phyloP scores from a whole-genome alignment of 2,888 invertebrate genomes.

The Junonia oenone region DNA sequence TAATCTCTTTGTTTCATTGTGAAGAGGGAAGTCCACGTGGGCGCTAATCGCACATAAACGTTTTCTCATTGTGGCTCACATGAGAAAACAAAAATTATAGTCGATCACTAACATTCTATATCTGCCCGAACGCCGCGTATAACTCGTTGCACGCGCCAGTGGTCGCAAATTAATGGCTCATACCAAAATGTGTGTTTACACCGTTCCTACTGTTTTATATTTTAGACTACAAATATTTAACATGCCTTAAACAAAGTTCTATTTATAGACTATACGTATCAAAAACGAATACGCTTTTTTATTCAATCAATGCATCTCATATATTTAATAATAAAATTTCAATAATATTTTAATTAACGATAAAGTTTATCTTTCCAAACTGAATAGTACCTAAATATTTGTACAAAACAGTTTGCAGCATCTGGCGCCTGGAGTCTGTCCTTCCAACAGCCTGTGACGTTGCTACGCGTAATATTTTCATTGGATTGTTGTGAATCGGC shows the following conservation, averaged over 20 bases:
- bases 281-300: not conserved
- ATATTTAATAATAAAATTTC: not conserved
- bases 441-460: slow-evolving; percentile 44
- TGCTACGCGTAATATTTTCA: slow-evolving; percentile 54
- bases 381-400: not conserved
- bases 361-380: not conserved
- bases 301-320: not conserved
- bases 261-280: not conserved
- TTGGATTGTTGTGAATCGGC: slow-evolving; percentile 60
- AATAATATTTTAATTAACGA: not conserved
- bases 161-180: slow-evolving; percentile 58
- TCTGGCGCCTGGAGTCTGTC: slow-evolving; percentile 35
- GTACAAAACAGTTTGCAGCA: slow-evolving; percentile 37
- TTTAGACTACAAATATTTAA: not conserved
- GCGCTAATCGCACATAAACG: slow-evolving; percentile 20
- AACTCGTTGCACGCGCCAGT: slow-evolving; percentile 77
- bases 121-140: slow-evolving; percentile 64
- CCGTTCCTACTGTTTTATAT: slow-evolving; percentile 21
- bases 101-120: slow-evolving; percentile 77
- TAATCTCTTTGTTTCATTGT: slow-evolving; percentile 11
- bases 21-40: slow-evolving; percentile 18
- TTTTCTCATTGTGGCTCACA: slow-evolving; percentile 21
- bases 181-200: slow-evolving; percentile 34
- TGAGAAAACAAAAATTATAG: slow-evolving; percentile 71
- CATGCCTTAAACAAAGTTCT: not conserved